phyloP scores from a whole-genome alignment of 2,113 vertebrate genomes.

The Thunnus thynnus region DNA sequence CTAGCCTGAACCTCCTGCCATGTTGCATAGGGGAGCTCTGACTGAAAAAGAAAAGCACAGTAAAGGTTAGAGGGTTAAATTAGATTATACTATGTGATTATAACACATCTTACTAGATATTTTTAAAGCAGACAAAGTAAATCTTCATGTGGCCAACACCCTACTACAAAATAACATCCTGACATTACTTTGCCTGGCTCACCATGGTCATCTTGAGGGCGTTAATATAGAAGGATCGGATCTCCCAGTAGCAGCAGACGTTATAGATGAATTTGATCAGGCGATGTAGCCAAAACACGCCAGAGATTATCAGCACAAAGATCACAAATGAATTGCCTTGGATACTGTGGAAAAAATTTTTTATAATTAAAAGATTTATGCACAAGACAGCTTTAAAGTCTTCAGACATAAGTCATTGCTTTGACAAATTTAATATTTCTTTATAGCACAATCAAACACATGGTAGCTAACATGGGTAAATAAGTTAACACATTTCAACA shows the following conservation, averaged over 20 bases:
- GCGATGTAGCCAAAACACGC: conserved; percentile 97
- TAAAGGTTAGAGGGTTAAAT: neutral
- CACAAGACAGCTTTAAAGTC: too few relatives aligned
- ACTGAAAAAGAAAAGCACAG: conserved; percentile 78
- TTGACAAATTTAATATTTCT: neutral
- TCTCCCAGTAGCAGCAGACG: conserved; percentile 99
- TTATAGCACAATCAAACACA: neutral
- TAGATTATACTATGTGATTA: neutral
- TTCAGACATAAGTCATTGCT: neutral
- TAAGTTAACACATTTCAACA: neutral
- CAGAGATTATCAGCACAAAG: conserved; percentile 93
- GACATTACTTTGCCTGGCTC: conserved; percentile 29
- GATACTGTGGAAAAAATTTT: conserved; percentile 86
- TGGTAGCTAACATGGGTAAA: too few relatives aligned
- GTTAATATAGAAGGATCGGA: conserved; percentile 95
- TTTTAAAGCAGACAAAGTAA: neutral
- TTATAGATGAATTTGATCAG: conserved; percentile 98
- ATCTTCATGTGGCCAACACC: neutral
- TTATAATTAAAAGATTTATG: neutral
- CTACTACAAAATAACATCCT: neutral
- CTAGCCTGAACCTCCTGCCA: conserved; percentile 98
- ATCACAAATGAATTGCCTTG: conserved; percentile 92
- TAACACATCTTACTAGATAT: neutral
- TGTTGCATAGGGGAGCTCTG: conserved; percentile 94
- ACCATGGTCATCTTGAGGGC: conserved; percentile 97